A percentile compares a stretch with the other conserved stretches of the same genome.
Evolutionary conservation across 2,797 vertebrate genomes (phyloP).

Genomic region (Neomorphus geoffroyi): DNA sequence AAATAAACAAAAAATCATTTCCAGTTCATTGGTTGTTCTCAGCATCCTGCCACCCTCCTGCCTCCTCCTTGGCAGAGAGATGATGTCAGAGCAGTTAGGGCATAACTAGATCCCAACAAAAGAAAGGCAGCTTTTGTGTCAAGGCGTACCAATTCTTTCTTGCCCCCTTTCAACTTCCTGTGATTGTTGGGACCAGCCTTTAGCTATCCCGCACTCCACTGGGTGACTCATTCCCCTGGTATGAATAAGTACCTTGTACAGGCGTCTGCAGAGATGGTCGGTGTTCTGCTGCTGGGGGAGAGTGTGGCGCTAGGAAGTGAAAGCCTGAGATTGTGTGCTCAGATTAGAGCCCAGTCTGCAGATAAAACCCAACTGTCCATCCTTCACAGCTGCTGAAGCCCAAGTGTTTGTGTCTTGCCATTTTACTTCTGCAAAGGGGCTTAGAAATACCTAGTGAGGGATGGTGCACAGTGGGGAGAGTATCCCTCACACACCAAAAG

Average conservation of each 20-base stretch:
- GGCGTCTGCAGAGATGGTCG: not conserved
- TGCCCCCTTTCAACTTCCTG: not conserved
- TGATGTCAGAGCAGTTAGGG: constrained; percentile 13
- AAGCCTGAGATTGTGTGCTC: constrained; percentile 38
- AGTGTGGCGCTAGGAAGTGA: not conserved
- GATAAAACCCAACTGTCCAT: constrained; percentile 36
- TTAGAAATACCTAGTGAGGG: not conserved
- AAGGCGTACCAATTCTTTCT: not conserved
- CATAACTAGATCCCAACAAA: not conserved
- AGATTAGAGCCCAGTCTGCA: constrained; percentile 3
- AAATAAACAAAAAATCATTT: not conserved
- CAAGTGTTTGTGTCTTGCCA: not conserved
- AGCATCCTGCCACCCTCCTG: not conserved
- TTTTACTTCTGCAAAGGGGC: not conserved
- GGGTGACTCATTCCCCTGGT: constrained; percentile 45
- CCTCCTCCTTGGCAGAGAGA: not conserved
- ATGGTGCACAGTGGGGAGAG: not conserved
- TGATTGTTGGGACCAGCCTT: not conserved
- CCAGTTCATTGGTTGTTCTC: not conserved
- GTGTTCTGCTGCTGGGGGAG: not conserved
- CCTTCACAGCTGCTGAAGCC: not conserved
- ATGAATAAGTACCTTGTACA: constrained; percentile 64
- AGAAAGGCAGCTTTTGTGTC: not conserved
- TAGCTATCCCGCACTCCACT: not conserved
- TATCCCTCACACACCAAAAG: not conserved